phyloP scores from a whole-genome alignment of 2,797 vertebrate genomes.

The Cuniculus paca region DNA sequence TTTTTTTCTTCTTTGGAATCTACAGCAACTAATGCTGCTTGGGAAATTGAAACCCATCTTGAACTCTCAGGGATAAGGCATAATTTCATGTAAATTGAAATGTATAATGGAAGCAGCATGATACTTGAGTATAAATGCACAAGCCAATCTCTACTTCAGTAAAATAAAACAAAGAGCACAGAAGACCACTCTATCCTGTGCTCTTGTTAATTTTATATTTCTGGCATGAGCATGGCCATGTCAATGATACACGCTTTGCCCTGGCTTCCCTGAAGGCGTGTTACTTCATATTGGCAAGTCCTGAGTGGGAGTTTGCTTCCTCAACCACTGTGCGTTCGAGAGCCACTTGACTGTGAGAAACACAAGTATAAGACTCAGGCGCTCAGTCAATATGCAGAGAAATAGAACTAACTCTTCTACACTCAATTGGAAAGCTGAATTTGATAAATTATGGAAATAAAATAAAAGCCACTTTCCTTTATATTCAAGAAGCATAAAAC shows the following conservation, averaged over 20 bases:
- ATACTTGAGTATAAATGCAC: conserved; percentile 5
- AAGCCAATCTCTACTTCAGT: background rate
- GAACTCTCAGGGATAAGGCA: background rate
- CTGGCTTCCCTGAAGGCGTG: conserved; percentile 75
- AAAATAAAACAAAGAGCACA: conserved; percentile 63
- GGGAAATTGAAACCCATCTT: conserved; percentile 22
- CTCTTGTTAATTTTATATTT: conserved; percentile 77
- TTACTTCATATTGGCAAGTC: conserved; percentile 67
- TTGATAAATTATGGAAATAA: conserved; percentile 54
- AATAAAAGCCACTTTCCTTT: conserved; percentile 46
- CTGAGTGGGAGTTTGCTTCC: conserved; percentile 57
- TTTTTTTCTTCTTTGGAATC: conserved; percentile 44
- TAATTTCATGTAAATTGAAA: conserved; percentile 45
- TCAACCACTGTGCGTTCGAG: background rate
- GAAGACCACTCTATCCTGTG: conserved; percentile 53
- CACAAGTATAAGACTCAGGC: background rate
- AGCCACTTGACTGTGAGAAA: conserved; percentile 38
- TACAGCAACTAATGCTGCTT: background rate
- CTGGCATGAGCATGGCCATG: conserved; percentile 41
- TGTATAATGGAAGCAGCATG: background rate
- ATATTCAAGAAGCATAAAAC: conserved; percentile 27
- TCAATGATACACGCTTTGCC: conserved; percentile 58
- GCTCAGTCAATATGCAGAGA: background rate
- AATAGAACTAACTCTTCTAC: background rate
- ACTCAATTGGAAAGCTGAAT: conserved; percentile 32